Conservation (phyloP, 2,888 invertebrate genomes). For the Nephrotoma flavescens region DNA sequence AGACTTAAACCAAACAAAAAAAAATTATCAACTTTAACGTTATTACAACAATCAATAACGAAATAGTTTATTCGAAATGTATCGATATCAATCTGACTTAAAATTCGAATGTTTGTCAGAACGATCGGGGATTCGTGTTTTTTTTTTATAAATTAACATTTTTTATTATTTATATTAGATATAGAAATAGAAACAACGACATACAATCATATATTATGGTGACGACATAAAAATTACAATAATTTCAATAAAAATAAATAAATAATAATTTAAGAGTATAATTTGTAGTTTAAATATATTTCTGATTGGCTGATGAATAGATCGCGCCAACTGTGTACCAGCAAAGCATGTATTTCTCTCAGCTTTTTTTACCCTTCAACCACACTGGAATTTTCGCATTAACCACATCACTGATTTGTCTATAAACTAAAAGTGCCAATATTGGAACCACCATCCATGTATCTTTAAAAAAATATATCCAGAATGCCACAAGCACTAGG, state of each 20-base stretch:
- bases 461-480: constrained; percentile 68
- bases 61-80: no score
- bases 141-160: neutral
- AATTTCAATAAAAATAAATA: neutral
- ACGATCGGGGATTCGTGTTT: neutral
- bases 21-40: neutral
- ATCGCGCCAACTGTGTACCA: neutral
- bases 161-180: neutral
- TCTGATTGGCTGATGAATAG: neutral
- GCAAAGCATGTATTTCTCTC: neutral
- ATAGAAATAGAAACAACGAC: neutral
- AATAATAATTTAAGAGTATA: neutral
- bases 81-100: neutral
- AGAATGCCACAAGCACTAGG: constrained; percentile 59
- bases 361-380: constrained; percentile 30
- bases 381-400: constrained; percentile 41
- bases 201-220: neutral
- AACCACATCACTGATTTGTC: constrained; percentile 56
- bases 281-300: neutral
- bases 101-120: neutral
- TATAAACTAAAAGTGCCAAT: constrained; percentile 57
- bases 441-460: constrained; percentile 68
- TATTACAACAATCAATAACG: no score
- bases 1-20: neutral
- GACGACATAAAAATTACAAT: neutral